Evolutionary conservation across 2,888 invertebrate species (phyloP), one percentile per base, ranked within the genome.

Genomic region (Tipula unca): DNA sequence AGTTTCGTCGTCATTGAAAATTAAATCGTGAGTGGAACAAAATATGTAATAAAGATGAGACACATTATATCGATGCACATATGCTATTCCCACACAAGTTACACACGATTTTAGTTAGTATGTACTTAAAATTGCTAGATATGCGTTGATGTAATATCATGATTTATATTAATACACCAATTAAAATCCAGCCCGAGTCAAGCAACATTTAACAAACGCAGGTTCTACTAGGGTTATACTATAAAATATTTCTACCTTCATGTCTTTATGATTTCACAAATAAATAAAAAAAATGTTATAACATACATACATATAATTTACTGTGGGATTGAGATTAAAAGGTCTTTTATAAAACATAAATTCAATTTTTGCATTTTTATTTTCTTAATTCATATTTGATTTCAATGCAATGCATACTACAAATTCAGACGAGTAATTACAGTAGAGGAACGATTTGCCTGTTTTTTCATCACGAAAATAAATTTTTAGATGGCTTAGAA

Each of bases 311-410:
- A 69, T 69, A 69, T 25, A 69, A 69, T 69, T 25, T 13, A 25
- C 69, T 69, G 69, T 69, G 69, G 69, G 69, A 69, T 69, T 69
- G 69, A 69, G 69, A 69, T 69, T 69, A 69, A 69, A 69, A 69
- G 25, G 20, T 69, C 25, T 69, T 48, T 69, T 25, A 69, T 69
- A 69, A 69, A 8, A 69, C 69, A 69, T 69, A 69, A 69, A 69
- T 69, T 48, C 48, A 48, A 48, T 6, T 48, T 69, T 25, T 69
- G 25, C 13, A 25, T 54, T 48, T 17, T 54, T 17, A 54, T 4
- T 54, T 54, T 54, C 17, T 54, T 54, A 54, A 54, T 25, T 69
- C 69, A 69, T 25, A 25, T 69, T 69, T 69, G 69, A 25, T 69
- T 69, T 69, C 20, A 69, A 25, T 69, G 25, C 69, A 69, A 69